Percentiles rank a stretch among this genome's conserved stretches.
Evolutionary conservation across 2,888 invertebrate genomes (phyloP).

Genomic region (Leuctra nigra): DNA sequence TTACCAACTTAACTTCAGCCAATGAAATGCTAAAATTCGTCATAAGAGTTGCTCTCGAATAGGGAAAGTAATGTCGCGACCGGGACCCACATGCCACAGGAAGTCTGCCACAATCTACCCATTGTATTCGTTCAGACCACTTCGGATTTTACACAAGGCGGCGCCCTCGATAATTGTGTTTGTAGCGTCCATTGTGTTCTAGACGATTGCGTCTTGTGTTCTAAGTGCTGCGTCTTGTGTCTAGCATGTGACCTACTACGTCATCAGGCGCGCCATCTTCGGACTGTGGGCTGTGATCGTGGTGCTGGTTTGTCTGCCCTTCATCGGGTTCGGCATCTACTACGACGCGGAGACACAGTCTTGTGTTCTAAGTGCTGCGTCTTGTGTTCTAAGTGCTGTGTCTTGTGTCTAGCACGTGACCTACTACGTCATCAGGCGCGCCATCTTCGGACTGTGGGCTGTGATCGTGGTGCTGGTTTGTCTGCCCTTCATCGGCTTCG

Average conservation of each 20-base stretch:
- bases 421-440: constrained; percentile 63
- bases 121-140: no score
- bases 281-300: constrained; percentile 63
- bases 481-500: constrained; percentile 67
- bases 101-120: no score
- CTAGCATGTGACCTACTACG: constrained; percentile 74
- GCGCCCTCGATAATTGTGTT: no score
- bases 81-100: no score
- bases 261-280: constrained; percentile 64
- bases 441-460: constrained; percentile 62
- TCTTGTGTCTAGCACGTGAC: constrained; percentile 61
- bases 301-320: constrained; percentile 65
- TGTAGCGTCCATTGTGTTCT: neutral
- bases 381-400: no score
- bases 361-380: neutral
- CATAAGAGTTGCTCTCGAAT: no score
- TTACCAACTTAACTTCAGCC: no score
- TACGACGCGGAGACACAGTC: constrained; percentile 46
- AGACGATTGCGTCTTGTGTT: no score
- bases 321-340: constrained; percentile 67
- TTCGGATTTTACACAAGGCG: no score
- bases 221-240: neutral
- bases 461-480: constrained; percentile 64
- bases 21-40: no score
- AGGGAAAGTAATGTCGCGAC: no score